Conservation (phyloP, 2,113 vertebrate species). For the Hemiprocne comata region DNA sequence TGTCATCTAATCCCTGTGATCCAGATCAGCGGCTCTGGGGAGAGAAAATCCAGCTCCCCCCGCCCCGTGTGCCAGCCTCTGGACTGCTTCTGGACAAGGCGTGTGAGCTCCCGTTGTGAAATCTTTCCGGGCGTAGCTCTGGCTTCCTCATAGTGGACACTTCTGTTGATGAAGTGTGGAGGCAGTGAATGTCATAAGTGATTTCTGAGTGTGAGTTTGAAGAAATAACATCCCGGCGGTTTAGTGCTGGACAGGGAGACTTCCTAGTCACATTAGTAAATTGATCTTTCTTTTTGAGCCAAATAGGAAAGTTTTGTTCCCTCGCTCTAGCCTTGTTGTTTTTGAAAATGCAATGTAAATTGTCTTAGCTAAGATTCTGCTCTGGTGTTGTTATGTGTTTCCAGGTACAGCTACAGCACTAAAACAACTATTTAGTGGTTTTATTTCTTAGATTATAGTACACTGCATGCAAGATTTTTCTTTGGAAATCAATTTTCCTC, state of each 20-base stretch:
- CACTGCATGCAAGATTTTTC: neutral
- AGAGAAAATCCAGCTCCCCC: neutral
- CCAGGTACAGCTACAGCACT: neutral
- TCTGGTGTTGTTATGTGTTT: neutral
- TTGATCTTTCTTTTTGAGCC: neutral
- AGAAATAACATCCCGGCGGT: neutral
- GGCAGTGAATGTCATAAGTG: neutral
- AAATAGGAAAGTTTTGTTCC: neutral
- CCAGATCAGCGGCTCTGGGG: neutral
- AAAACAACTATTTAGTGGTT: neutral
- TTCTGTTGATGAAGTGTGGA: too few species aligned
- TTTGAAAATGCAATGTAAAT: rapidly evolving
- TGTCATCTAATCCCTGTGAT: rapidly evolving
- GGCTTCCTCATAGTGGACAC: neutral
- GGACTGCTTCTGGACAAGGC: rapidly evolving
- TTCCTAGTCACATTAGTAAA: neutral
- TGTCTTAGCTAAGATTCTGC: neutral
- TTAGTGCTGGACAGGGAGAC: neutral
- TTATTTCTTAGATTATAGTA: neutral
- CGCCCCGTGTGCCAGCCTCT: rapidly evolving
- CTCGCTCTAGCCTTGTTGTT: rapidly evolving
- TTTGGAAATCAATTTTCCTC: neutral
- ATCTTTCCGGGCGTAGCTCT: neutral
- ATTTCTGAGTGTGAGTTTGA: neutral
- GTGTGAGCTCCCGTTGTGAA: neutral